Evolutionary conservation across 2,888 invertebrate species (phyloP).

Genomic region (Rapana venosa): DNA sequence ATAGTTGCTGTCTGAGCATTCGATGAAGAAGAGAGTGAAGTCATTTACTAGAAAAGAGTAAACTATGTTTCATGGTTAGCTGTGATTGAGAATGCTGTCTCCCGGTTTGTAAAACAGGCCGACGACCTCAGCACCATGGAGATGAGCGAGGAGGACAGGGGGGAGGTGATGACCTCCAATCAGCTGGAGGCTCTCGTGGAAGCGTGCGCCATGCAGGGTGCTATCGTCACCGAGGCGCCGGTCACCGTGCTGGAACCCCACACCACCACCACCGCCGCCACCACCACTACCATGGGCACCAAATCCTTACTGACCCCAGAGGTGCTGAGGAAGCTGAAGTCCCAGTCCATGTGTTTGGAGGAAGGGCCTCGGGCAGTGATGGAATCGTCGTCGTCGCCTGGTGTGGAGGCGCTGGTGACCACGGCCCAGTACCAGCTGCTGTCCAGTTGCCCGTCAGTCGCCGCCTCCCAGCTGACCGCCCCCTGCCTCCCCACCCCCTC

Average conservation of each 20-base stretch:
- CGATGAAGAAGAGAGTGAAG: not conserved
- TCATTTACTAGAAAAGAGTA: too few relatives aligned
- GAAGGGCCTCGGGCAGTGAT: not conserved
- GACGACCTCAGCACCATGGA: not conserved
- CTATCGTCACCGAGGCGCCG: not conserved
- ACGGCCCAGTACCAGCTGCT: not conserved
- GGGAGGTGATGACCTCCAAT: not conserved
- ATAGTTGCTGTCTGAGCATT: not conserved
- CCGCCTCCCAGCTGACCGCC: not conserved
- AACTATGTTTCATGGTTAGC: too few relatives aligned
- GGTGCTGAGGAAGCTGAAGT: not conserved
- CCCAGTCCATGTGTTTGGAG: not conserved
- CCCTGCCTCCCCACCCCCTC: not conserved
- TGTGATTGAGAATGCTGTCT: too few relatives aligned
- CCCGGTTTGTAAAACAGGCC: not conserved
- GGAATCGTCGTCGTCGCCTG: not conserved
- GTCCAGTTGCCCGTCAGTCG: not conserved
- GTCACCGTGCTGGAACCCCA: not conserved
- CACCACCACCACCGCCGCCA: not conserved
- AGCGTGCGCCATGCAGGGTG: slow-evolving; percentile 4
- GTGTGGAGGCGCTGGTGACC: not conserved
- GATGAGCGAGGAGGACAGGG: not conserved
- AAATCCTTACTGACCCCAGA: slow-evolving; percentile 9
- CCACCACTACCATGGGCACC: not conserved
- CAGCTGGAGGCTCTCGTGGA: slow-evolving; percentile 20